Base-by-base conservation (phyloP, 2,888 invertebrate species). In the Celastrina argiolus region DNA sequence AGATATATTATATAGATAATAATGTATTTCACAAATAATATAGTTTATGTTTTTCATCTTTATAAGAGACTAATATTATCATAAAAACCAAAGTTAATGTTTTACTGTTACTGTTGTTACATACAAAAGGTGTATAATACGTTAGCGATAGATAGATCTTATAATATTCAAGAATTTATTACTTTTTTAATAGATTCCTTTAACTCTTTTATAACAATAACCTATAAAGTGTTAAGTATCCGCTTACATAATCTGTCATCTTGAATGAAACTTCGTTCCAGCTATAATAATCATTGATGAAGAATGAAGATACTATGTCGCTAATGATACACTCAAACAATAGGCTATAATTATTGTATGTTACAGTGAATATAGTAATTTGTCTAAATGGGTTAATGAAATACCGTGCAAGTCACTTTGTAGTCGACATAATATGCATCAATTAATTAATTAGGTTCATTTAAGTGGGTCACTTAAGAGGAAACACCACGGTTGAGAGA, bases 401-500 rank as follows among this genome's bases (percentile, higher is more conserved):
- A 51, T 22, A 51, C 51, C 22, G 51, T 22, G 51, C 22, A 22
- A 51, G 51, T 51, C 51, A 51, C 51, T 51, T 51, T 12, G 51
- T 22, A 51, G 51, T 51, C 22, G 51, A 51, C 12, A 51, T 22
- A 22, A 51, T 51, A 51, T 22, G 18, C 51, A 22, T 8, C 8
- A 1, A 36, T 36, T 36, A 36, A 12, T 51, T 51, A 22, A 5
- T 10, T 51, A 22, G 51, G 51, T 51, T 51, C 22, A 51, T 22
- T 22, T 22, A 51, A 51, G 12, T 22, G 12, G 51, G 51, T 22
- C 16, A 51, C 16, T 51, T 22, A 16, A 42, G n/a, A n/a, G n/a
- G n/a, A n/a, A n/a, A n/a, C n/a, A n/a, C n/a, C n/a, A n/a, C n/a
- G n/a, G n/a, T n/a, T n/a, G n/a, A n/a, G n/a, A n/a, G n/a, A n/a